Evolutionary conservation across 1,140 invertebrate species (phyloP).

Genomic region (Hesperophylax magnus): DNA sequence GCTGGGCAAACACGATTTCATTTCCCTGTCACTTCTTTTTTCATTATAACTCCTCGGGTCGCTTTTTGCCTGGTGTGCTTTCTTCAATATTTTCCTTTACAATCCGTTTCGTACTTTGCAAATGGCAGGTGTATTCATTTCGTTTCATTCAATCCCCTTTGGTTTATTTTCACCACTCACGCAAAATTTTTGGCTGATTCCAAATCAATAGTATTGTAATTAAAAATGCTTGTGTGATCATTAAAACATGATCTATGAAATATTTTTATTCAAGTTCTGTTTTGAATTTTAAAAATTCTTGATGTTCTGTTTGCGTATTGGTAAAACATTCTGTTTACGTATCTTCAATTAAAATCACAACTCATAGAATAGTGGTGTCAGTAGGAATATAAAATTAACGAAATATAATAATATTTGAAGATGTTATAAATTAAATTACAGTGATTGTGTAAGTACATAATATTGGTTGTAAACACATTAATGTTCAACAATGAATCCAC

Average conservation of each 20-base stretch:
- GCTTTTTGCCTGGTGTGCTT: conserved; percentile 53
- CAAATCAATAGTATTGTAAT: not conserved
- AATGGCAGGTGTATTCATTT: conserved; percentile 51
- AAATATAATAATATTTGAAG: not conserved
- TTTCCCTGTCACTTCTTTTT: conserved; percentile 56
- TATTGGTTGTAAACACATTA: not conserved
- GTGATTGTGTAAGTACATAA: not conserved
- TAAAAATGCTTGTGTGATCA: not conserved
- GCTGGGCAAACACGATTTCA: conserved; percentile 57
- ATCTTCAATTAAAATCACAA: too few relatives aligned
- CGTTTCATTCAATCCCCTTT: not conserved
- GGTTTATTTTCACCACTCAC: not conserved
- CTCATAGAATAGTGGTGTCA: too few relatives aligned
- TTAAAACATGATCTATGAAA: too few relatives aligned
- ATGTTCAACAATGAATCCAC: conserved; percentile 10
- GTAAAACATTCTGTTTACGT: too few relatives aligned
- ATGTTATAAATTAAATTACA: not conserved
- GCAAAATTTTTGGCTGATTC: not conserved
- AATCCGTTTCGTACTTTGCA: conserved; percentile 53
- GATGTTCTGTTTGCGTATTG: too few relatives aligned
- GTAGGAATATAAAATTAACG: not conserved
- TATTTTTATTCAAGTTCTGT: too few relatives aligned
- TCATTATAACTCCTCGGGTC: conserved; percentile 56
- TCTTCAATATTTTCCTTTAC: conserved; percentile 56
- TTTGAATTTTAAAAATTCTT: too few relatives aligned